A percentile compares a stretch with the other conserved stretches of the same genome.
Evolutionary conservation across 37 sponge, comb jelly and placozoan genomes (phyloP).

Genomic region (Bolinopsis microptera): DNA sequence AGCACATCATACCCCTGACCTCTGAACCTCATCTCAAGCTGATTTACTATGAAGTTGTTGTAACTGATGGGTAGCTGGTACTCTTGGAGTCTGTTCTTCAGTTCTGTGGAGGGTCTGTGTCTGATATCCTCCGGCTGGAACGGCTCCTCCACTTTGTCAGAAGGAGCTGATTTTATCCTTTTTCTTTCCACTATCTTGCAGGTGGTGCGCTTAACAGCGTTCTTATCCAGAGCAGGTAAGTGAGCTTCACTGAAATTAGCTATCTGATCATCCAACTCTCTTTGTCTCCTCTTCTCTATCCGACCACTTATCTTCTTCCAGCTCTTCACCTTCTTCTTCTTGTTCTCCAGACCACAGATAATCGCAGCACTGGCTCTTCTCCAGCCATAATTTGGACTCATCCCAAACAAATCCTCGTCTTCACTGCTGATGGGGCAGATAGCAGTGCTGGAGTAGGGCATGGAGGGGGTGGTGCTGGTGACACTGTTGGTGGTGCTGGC

Average conservation of each 20-base stretch:
- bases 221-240: conserved; percentile 30
- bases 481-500: background rate
- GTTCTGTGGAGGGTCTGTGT: conserved; percentile 10
- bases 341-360: background rate
- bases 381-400: background rate
- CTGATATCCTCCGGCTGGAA: conserved; percentile 29
- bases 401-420: background rate
- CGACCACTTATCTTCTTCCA: background rate
- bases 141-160: conserved; percentile 46
- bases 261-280: background rate
- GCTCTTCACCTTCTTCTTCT: background rate
- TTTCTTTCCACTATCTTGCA: background rate
- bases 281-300: conserved; percentile 44
- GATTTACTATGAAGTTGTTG: conserved; percentile 47
- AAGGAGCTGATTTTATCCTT: background rate
- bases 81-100: conserved; percentile 27
- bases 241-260: conserved; percentile 19
- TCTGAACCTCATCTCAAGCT: conserved; percentile 46
- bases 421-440: background rate
- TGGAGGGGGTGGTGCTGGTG: background rate
- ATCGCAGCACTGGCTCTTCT: background rate
- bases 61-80: conserved; percentile 40
- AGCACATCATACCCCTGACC: background rate
- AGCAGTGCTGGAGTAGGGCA: background rate
- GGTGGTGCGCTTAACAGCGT: conserved; percentile 17